Evolutionary conservation across 2,113 vertebrate genomes (phyloP).

Genomic region (Leptodactylus fuscus): DNA sequence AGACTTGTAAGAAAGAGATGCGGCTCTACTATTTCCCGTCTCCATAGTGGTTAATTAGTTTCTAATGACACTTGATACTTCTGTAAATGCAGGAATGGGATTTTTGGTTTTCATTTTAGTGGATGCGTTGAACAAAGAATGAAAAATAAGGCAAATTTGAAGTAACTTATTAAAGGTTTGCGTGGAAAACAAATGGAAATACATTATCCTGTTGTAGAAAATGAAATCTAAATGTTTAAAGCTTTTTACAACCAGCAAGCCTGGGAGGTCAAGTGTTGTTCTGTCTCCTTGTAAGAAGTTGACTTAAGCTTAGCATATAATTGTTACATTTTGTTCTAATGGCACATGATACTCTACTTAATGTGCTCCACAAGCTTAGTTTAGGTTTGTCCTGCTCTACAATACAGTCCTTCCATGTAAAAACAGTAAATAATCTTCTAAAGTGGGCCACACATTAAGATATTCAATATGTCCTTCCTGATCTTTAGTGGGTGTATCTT

Average conservation of each 20-base stretch:
- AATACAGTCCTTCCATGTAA: conserved; percentile 16
- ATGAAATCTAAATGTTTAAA: conserved; percentile 38
- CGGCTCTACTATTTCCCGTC: conserved; percentile 56
- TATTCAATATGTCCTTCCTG: conserved; percentile 14
- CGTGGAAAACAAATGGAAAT: conserved; percentile 25
- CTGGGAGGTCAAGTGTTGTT: conserved; percentile 39
- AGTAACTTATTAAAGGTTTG: conserved; percentile 38
- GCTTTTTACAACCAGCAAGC: conserved; percentile 4
- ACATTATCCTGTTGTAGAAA: not conserved
- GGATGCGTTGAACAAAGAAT: conserved; percentile 18
- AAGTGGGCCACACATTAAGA: conserved; percentile 36
- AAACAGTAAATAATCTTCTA: conserved; percentile 23
- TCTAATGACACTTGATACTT: conserved; percentile 53
- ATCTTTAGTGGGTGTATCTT: not conserved
- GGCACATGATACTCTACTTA: conserved; percentile 43
- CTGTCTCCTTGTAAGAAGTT: conserved; percentile 40
- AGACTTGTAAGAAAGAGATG: conserved; percentile 48
- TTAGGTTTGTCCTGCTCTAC: not conserved
- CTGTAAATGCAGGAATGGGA: conserved; percentile 34
- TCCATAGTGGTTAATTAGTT: conserved; percentile 60
- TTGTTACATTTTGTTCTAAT: conserved; percentile 47
- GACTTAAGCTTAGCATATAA: conserved; percentile 40
- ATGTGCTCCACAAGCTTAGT: conserved; percentile 18
- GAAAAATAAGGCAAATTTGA: conserved; percentile 31
- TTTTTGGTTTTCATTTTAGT: conserved; percentile 34